These are phyloP conservation scores for Orchestia grillus DNA, from an alignment of 1,140 invertebrate species.

Conservation along the genomic window DNA sequence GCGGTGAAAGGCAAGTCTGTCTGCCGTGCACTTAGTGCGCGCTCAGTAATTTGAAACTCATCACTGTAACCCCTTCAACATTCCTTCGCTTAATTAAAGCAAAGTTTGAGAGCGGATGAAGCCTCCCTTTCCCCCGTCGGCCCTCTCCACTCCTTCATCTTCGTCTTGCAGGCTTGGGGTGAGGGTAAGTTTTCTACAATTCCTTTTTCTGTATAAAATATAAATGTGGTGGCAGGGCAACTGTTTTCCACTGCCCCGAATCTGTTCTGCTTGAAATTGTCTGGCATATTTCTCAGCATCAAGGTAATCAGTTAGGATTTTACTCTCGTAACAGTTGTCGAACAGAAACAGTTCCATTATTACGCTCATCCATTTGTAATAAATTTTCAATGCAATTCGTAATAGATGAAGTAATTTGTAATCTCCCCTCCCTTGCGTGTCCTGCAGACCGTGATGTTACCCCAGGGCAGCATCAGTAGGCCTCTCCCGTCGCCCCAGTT, in stretches of 20 bases:
- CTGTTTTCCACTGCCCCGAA: neutral
- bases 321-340: neutral
- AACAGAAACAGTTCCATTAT: neutral
- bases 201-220: neutral
- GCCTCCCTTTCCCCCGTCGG: neutral
- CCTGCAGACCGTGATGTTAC: neutral
- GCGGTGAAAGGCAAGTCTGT: neutral
- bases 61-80: slow-evolving; percentile 22
- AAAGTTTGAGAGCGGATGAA: slow-evolving; percentile 37
- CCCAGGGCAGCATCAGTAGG: neutral
- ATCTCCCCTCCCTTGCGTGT: no score
- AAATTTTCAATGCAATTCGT: neutral
- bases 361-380: neutral
- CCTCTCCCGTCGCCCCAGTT: neutral
- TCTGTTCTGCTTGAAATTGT: neutral
- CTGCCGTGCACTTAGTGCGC: neutral
- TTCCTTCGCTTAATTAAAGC: slow-evolving; percentile 44
- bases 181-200: neutral
- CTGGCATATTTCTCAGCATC: neutral
- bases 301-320: neutral
- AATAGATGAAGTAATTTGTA: neutral
- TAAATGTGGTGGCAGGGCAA: neutral
- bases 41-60: slow-evolving; percentile 19
- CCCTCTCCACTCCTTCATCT: neutral
- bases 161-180: neutral